A percentile compares a stretch with the other conserved stretches of the same genome.
These are phyloP conservation scores for Cyrtonyx montezumae DNA, from an alignment of 2,113 vertebrate genomes.

Conservation along the genomic window DNA sequence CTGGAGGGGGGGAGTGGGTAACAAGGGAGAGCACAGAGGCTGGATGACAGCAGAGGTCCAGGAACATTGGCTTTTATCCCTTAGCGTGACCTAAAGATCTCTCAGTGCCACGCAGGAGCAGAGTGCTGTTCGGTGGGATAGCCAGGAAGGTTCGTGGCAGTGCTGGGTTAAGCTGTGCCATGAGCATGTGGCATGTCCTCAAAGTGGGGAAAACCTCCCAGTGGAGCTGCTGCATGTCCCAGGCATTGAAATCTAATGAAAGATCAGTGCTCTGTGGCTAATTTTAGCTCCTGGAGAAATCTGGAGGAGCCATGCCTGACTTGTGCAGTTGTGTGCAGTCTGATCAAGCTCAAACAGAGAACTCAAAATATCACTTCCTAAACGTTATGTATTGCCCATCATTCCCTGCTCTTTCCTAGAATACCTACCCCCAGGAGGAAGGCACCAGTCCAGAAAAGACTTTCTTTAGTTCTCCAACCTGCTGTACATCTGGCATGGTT, in stretches of 20 bases:
- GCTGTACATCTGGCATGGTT: background rate
- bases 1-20: background rate
- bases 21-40: background rate
- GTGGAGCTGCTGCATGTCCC: background rate
- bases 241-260: background rate
- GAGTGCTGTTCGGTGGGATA: background rate
- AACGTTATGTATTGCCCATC: background rate
- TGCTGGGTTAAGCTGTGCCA: background rate
- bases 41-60: background rate
- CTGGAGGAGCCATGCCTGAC: background rate
- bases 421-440: background rate
- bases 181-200: fast-evolving
- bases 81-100: background rate
- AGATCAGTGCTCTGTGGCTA: background rate
- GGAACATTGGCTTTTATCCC: background rate
- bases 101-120: background rate
- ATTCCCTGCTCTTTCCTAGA: background rate
- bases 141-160: background rate
- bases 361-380: background rate
- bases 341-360: background rate
- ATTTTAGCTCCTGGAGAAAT: background rate
- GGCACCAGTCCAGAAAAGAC: background rate
- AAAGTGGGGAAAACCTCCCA: background rate
- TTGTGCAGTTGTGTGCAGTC: fast-evolving
- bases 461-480: background rate